Conservation (phyloP, 2,797 vertebrate genomes). For the Peromyscus nudipes region DNA sequence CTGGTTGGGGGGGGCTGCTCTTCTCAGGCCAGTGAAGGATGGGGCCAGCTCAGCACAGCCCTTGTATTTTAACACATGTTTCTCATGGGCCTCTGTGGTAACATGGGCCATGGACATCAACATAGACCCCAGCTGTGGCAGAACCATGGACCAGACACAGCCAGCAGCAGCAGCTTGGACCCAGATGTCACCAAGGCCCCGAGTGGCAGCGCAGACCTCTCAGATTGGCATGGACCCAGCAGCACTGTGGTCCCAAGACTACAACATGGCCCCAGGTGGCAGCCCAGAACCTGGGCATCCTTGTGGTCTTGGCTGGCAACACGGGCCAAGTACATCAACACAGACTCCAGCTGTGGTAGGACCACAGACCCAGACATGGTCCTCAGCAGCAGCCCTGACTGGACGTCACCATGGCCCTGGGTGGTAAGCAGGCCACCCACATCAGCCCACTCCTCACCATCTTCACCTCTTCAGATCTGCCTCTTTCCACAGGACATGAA, state of each 20-base stretch:
- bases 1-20: background rate
- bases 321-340: background rate
- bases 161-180: background rate
- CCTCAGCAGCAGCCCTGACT: background rate
- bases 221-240: background rate
- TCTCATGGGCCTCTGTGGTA: background rate
- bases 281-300: background rate
- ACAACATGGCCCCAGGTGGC: background rate
- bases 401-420: background rate
- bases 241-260: background rate
- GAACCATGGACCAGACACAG: background rate
- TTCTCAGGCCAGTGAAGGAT: background rate
- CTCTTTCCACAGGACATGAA: no score
- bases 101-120: background rate
- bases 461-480: background rate
- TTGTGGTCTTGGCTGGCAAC: background rate
- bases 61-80: background rate
- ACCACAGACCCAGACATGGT: background rate
- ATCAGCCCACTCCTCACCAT: background rate
- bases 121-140: background rate
- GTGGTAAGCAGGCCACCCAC: background rate
- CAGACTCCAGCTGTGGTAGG: background rate
- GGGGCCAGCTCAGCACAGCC: background rate
- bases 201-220: background rate
- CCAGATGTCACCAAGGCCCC: background rate